phyloP scores from a whole-genome alignment of 2,888 invertebrate genomes.

The Coleophora deauratella region DNA sequence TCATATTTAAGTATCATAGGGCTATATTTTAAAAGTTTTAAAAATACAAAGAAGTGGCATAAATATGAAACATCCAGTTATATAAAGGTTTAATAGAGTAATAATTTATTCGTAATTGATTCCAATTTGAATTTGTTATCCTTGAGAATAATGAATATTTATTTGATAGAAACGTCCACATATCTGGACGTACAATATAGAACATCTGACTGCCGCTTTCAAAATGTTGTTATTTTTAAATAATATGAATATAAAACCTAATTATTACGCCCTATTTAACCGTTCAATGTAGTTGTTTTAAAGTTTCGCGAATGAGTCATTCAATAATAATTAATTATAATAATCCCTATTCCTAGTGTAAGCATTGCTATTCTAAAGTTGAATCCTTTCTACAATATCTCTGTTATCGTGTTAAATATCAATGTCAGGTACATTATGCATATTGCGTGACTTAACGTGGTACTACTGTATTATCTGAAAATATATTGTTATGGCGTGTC shows the following conservation, averaged over 20 bases:
- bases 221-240: too few species aligned
- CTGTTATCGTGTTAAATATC: slow-evolving; percentile 34
- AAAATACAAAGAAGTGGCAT: too few species aligned
- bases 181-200: too few species aligned
- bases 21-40: background rate
- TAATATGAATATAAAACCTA: slow-evolving; percentile 2
- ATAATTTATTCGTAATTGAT: too few species aligned
- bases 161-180: too few species aligned
- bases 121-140: too few species aligned
- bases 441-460: background rate
- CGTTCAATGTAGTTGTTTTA: slow-evolving; percentile 48
- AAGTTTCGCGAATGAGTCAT: slow-evolving; percentile 35
- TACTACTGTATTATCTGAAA: too few species aligned
- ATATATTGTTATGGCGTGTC: too few species aligned
- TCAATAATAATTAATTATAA: slow-evolving; percentile 12
- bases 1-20: slow-evolving; percentile 16
- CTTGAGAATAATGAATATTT: too few species aligned
- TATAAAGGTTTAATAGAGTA: too few species aligned
- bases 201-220: too few species aligned
- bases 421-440: slow-evolving; percentile 36
- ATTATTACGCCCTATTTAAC: slow-evolving; percentile 39
- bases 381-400: slow-evolving; percentile 55
- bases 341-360: slow-evolving; percentile 46
- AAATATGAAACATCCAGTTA: too few species aligned
- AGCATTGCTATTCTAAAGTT: slow-evolving; percentile 51